These are phyloP conservation scores for Lepidotrigona ventralis DNA, from an alignment of 1,140 invertebrate species.

Conservation along the genomic window DNA sequence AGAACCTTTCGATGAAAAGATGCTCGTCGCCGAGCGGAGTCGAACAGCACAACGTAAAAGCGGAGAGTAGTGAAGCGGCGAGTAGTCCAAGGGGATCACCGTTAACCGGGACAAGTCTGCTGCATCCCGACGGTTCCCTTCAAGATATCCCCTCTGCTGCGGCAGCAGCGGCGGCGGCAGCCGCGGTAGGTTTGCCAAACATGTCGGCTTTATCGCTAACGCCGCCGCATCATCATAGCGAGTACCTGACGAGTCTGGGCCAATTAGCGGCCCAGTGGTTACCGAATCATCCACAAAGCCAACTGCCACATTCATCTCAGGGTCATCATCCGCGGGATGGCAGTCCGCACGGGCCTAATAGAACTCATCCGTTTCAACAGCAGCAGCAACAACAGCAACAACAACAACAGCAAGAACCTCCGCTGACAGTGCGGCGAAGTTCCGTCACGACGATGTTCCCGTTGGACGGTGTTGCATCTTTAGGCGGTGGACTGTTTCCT, in stretches of 20 bases:
- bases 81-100: slow-evolving; percentile 77
- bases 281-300: slow-evolving; percentile 70
- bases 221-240: slow-evolving; percentile 84
- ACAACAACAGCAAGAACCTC: slow-evolving; percentile 67
- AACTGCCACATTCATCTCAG: slow-evolving; percentile 59
- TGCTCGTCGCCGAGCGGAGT: slow-evolving; percentile 60
- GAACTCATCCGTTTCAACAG: slow-evolving; percentile 60
- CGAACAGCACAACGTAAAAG: slow-evolving; percentile 65
- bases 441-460: slow-evolving; percentile 72
- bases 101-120: slow-evolving; percentile 67
- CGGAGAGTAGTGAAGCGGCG: slow-evolving; percentile 75
- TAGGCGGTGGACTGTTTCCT: slow-evolving; percentile 70
- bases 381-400: slow-evolving; percentile 50
- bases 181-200: slow-evolving; percentile 81
- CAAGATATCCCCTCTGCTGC: slow-evolving; percentile 77
- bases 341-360: slow-evolving; percentile 67
- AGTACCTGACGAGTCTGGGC: slow-evolving; percentile 77
- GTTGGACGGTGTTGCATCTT: slow-evolving; percentile 71
- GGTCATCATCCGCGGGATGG: slow-evolving; percentile 66
- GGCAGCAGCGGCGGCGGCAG: slow-evolving; percentile 78
- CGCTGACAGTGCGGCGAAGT: slow-evolving; percentile 62
- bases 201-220: slow-evolving; percentile 88
- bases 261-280: slow-evolving; percentile 77
- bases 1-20: slow-evolving; percentile 77
- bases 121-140: slow-evolving; percentile 71